These are phyloP conservation scores for Caenorhabditis brenneri DNA, from an alignment of 1,140 invertebrate species.

Conservation along the genomic window DNA sequence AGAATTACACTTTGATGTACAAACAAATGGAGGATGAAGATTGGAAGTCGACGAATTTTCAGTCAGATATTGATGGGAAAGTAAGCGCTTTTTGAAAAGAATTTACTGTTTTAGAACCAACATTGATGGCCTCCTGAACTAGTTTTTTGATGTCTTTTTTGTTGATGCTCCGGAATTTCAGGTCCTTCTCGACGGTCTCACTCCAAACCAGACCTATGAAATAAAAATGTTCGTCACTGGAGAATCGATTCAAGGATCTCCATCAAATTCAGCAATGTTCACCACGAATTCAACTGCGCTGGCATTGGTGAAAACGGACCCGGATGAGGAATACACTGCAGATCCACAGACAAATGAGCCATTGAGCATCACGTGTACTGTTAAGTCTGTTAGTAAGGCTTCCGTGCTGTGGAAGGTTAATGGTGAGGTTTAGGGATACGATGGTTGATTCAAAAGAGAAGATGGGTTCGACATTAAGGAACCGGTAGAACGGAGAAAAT, in stretches of 20 bases:
- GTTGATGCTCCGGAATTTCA: neutral
- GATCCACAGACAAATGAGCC: slow-evolving; percentile 35
- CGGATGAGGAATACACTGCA: slow-evolving; percentile 8
- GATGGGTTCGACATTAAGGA: too few species aligned
- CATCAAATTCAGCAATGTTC: neutral
- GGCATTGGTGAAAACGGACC: neutral
- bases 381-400: slow-evolving; percentile 1
- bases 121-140: too few species aligned
- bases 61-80: slow-evolving; percentile 26
- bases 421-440: too few species aligned
- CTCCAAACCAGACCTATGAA: neutral
- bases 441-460: too few species aligned
- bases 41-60: neutral
- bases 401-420: slow-evolving; percentile 39
- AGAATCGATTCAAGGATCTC: neutral
- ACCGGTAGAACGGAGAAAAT: too few species aligned
- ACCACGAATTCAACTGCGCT: neutral
- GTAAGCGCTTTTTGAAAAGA: neutral
- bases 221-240: neutral
- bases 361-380: slow-evolving; percentile 2
- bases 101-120: neutral
- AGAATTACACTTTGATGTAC: slow-evolving; percentile 46
- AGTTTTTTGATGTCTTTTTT: neutral
- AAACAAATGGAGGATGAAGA: neutral
- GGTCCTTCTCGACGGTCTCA: slow-evolving; percentile 33